phyloP scores from a whole-genome alignment of 2,113 vertebrate species.

The Mirza zaza region DNA sequence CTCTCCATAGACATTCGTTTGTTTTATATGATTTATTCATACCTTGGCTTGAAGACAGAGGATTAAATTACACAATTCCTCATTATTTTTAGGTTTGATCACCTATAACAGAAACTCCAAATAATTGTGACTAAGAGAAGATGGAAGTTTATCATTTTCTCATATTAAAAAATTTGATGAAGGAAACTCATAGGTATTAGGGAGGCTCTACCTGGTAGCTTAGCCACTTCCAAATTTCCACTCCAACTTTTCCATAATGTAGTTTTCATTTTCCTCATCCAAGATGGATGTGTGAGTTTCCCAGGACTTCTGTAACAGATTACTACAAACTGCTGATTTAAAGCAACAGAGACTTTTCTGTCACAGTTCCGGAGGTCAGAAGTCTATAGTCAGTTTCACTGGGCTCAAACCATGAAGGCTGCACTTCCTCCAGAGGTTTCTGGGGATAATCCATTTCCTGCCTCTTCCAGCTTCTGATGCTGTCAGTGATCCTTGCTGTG shows the following conservation, averaged over 20 bases:
- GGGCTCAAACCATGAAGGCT: background rate
- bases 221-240: background rate
- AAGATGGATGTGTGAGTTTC: background rate
- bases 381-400: background rate
- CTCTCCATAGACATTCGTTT: background rate
- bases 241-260: background rate
- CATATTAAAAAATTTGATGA: background rate
- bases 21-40: background rate
- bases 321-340: background rate
- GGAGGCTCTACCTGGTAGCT: background rate
- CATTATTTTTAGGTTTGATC: background rate
- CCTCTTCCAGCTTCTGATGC: background rate
- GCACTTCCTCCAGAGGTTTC: background rate
- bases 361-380: background rate
- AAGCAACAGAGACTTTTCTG: background rate
- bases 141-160: background rate
- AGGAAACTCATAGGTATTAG: background rate
- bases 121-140: background rate
- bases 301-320: background rate
- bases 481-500: background rate
- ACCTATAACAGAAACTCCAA: background rate
- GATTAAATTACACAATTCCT: background rate
- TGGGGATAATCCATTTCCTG: background rate
- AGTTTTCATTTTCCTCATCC: background rate
- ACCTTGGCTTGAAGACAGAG: background rate